These are phyloP conservation scores for Plotosus lineatus DNA, from an alignment of 2,113 vertebrate species.

Conservation along the genomic window DNA sequence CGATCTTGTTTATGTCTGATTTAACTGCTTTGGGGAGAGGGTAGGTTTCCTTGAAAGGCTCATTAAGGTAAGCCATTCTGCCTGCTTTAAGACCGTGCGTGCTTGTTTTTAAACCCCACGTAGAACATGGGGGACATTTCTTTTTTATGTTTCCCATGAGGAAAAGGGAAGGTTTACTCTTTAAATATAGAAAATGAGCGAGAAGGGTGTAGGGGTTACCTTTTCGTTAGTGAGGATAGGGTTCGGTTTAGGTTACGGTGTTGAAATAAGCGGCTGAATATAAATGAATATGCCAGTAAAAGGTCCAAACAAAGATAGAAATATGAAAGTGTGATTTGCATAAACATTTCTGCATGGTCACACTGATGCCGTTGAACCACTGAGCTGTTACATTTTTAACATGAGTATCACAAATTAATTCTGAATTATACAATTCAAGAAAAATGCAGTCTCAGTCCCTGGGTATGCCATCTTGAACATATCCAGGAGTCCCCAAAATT, in stretches of 20 bases:
- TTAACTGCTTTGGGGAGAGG: conserved; percentile 37
- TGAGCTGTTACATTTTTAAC: neutral
- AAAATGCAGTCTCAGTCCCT: neutral
- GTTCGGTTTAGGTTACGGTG: too few species aligned
- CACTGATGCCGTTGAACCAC: neutral
- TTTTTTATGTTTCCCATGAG: too few species aligned
- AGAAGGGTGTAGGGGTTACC: too few species aligned
- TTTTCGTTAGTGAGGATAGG: too few species aligned
- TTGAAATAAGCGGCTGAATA: too few species aligned
- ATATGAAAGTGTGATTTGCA: too few species aligned
- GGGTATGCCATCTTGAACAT: neutral
- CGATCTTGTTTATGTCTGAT: conserved; percentile 29
- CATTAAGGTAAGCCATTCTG: conserved; percentile 50
- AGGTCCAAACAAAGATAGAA: too few species aligned
- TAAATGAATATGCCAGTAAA: too few species aligned
- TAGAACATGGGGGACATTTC: too few species aligned
- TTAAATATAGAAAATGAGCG: too few species aligned
- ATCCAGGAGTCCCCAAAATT: neutral
- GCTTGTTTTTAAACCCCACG: too few species aligned
- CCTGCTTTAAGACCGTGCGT: conserved; percentile 38
- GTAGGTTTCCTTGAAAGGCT: conserved; percentile 35
- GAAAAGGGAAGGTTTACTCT: too few species aligned
- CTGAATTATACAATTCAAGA: neutral
- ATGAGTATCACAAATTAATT: conserved; percentile 1
- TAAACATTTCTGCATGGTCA: conserved; percentile 1